Conservation (phyloP, 2,888 invertebrate genomes). For the Drosophila anomelani region DNA sequence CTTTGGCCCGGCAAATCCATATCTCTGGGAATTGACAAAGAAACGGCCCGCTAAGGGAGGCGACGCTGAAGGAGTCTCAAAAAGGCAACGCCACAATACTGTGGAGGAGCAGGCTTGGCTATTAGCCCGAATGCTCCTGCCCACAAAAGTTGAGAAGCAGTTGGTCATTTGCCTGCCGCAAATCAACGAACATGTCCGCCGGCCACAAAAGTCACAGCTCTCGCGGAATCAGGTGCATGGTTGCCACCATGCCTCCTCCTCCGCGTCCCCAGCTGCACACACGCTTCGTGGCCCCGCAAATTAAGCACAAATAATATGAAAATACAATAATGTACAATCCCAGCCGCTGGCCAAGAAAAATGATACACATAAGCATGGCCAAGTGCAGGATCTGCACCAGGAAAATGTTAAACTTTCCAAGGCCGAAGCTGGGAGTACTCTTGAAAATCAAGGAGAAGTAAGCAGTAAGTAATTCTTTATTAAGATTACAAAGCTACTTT, state of each 20-base stretch:
- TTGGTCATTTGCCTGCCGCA: constrained; percentile 59
- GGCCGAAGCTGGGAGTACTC: background rate
- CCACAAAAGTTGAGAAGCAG: constrained; percentile 42
- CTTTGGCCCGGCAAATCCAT: constrained; percentile 58
- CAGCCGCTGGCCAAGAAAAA: constrained; percentile 71
- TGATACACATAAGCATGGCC: constrained; percentile 59
- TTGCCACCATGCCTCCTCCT: background rate
- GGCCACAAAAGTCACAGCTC: constrained; percentile 53
- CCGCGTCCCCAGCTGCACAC: background rate
- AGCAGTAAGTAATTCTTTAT: background rate
- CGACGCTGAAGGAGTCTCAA: constrained; percentile 8
- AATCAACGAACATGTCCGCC: constrained; percentile 83
- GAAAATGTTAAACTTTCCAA: background rate
- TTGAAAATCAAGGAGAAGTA: background rate
- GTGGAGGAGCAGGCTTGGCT: constrained; percentile 37
- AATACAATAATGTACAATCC: constrained; percentile 68
- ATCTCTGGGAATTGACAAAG: constrained; percentile 73
- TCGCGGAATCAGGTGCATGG: constrained; percentile 72
- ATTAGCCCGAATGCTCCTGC: constrained; percentile 65
- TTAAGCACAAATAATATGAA: constrained; percentile 75
- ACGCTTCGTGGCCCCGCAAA: constrained; percentile 47
- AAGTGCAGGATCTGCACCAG: constrained; percentile 19
- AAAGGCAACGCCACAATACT: constrained; percentile 1
- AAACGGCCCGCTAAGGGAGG: constrained; percentile 55
- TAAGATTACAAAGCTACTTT: background rate